phyloP scores from a whole-genome alignment of 2,113 vertebrate genomes.

The Gasterosteus nipponicus region DNA sequence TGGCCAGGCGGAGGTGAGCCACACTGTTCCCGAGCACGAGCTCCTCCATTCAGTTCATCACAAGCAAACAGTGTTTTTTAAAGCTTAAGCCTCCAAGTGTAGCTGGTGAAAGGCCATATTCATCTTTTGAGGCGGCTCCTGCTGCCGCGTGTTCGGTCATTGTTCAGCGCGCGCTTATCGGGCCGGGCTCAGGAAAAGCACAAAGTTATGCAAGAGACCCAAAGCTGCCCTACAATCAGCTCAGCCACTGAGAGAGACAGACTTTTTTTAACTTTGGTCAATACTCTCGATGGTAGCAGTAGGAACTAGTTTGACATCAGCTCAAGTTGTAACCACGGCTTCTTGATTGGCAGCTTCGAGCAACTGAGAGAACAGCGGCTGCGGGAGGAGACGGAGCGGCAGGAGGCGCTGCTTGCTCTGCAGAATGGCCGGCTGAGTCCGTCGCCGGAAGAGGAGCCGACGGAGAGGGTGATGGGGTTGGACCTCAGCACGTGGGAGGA shows the following conservation, averaged over 20 bases:
- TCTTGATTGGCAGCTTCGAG: conserved; percentile 81
- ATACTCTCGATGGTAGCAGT: background rate
- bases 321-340: background rate
- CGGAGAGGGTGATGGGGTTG: conserved; percentile 81
- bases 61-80: conserved; percentile 1
- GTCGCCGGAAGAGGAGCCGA: conserved; percentile 60
- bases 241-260: conserved; percentile 53
- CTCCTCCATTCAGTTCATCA: background rate
- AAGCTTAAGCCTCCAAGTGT: background rate
- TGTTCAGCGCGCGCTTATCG: conserved; percentile 9
- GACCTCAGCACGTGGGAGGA: conserved; percentile 90
- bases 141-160: conserved; percentile 26
- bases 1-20: conserved; percentile 86
- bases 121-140: conserved; percentile 48
- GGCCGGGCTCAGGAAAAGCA: conserved; percentile 33
- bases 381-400: conserved; percentile 66
- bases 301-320: background rate
- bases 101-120: conserved; percentile 54
- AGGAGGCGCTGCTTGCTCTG: conserved; percentile 67
- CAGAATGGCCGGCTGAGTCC: conserved; percentile 78
- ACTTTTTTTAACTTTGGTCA: conserved; percentile 6
- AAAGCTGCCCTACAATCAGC: conserved; percentile 65
- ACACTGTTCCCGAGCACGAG: background rate
- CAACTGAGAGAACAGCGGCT: conserved; percentile 82
- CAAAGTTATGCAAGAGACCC: conserved; percentile 52